Evolutionary conservation across 2,888 invertebrate genomes (phyloP).

Genomic region (Tinea trinotella): DNA sequence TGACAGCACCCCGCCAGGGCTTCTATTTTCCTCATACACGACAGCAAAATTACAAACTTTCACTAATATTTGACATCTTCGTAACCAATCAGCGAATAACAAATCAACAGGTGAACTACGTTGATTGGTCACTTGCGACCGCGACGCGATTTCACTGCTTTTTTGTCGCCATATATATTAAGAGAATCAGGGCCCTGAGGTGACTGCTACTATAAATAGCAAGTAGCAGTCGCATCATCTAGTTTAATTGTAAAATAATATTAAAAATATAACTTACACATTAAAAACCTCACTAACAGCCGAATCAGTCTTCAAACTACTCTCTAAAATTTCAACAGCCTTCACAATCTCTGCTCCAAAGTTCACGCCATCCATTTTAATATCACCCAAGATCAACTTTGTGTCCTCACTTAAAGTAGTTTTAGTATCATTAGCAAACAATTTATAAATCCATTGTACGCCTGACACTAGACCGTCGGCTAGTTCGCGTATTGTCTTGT

Average conservation of each 20-base stretch:
- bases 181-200: too few species aligned
- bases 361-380: conserved; percentile 27
- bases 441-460: conserved; percentile 42
- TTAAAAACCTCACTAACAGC: conserved; percentile 39
- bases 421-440: conserved; percentile 24
- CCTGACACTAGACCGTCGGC: conserved; percentile 37
- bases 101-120: too few species aligned
- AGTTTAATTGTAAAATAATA: not conserved
- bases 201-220: too few species aligned
- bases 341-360: conserved; percentile 29
- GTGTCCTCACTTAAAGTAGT: conserved; percentile 25
- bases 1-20: too few species aligned
- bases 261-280: conserved; percentile 42
- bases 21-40: too few species aligned
- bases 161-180: too few species aligned
- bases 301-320: conserved; percentile 28
- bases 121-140: too few species aligned
- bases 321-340: conserved; percentile 32
- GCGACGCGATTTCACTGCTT: too few species aligned
- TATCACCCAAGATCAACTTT: conserved; percentile 23
- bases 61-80: too few species aligned
- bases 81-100: too few species aligned
- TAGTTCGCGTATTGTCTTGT: conserved; percentile 39
- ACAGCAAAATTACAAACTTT: too few species aligned
- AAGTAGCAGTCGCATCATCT: too few species aligned